A percentile compares a stretch with the other conserved stretches of the same genome.
These are phyloP conservation scores for Propithecus coquereli DNA, from an alignment of 2,113 vertebrate genomes.

Conservation along the genomic window DNA sequence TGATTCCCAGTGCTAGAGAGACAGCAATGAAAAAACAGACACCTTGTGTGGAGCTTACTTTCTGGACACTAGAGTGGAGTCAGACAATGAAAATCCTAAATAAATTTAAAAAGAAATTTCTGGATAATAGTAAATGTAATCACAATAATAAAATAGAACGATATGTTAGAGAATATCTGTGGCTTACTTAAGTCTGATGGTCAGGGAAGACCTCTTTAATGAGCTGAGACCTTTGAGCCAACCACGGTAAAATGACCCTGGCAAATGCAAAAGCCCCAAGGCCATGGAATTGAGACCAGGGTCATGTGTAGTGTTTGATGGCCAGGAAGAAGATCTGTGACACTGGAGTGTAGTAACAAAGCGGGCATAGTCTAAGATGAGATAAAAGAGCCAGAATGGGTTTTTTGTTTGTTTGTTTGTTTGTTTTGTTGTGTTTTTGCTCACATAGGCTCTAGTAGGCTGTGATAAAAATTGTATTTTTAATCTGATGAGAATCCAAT, in stretches of 20 bases:
- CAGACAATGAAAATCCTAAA: not conserved
- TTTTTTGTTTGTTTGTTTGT: too few relatives aligned
- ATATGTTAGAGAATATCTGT: not conserved
- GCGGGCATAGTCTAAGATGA: not conserved
- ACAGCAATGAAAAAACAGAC: not conserved
- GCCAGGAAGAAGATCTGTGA: not conserved
- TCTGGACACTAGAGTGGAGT: not conserved
- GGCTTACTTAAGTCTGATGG: not conserved
- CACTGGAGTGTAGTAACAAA: not conserved
- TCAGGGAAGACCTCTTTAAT: not conserved
- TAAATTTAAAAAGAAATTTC: not conserved
- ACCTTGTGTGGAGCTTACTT: not conserved
- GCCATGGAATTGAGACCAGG: not conserved
- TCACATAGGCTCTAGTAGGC: not conserved
- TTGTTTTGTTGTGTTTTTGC: not conserved
- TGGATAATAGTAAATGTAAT: not conserved
- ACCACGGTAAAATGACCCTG: not conserved
- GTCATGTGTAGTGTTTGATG: not conserved
- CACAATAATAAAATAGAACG: not conserved
- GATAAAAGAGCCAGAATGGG: not conserved
- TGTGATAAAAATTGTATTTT: not conserved
- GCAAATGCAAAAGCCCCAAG: not conserved
- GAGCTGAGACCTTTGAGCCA: not conserved
- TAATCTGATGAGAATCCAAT: not conserved
- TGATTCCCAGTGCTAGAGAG: not conserved